Evolutionary conservation across 2,797 vertebrate genomes (phyloP).

Genomic region (Cheirogaleus major): DNA sequence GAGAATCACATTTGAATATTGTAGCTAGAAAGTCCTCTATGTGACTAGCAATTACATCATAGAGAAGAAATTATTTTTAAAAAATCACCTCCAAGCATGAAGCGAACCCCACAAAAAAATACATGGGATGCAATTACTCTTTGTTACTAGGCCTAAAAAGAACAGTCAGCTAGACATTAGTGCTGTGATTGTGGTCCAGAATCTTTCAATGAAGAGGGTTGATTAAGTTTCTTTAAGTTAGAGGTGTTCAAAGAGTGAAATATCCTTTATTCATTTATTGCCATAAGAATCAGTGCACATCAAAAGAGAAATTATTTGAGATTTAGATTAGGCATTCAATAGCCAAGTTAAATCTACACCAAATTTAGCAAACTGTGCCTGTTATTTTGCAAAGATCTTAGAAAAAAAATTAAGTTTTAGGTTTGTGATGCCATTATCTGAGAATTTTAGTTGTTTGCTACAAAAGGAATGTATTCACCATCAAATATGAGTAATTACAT

Average conservation of each 20-base stretch:
- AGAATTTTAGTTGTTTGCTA: neutral
- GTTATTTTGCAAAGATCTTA: neutral
- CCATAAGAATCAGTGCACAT: constrained; percentile 17
- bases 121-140: constrained; percentile 81
- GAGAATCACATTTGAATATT: constrained; percentile 74
- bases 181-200: constrained; percentile 78
- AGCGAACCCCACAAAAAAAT: constrained; percentile 76
- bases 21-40: constrained; percentile 73
- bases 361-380: constrained; percentile 24
- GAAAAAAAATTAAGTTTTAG: constrained; percentile 29
- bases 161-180: constrained; percentile 70
- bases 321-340: constrained; percentile 39
- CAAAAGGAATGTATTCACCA: neutral
- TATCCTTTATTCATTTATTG: constrained; percentile 63
- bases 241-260: constrained; percentile 71
- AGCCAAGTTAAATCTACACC: constrained; percentile 35
- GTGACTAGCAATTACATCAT: constrained; percentile 69
- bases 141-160: constrained; percentile 79
- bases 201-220: constrained; percentile 66
- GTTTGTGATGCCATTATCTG: neutral
- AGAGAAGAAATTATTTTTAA: constrained; percentile 76
- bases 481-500: neutral
- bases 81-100: constrained; percentile 73
- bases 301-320: constrained; percentile 58
- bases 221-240: constrained; percentile 79